A percentile compares a stretch with the other conserved stretches of the same genome.
Evolutionary conservation across 2,113 vertebrate genomes (phyloP).

Genomic region (Pardalotus punctatus): DNA sequence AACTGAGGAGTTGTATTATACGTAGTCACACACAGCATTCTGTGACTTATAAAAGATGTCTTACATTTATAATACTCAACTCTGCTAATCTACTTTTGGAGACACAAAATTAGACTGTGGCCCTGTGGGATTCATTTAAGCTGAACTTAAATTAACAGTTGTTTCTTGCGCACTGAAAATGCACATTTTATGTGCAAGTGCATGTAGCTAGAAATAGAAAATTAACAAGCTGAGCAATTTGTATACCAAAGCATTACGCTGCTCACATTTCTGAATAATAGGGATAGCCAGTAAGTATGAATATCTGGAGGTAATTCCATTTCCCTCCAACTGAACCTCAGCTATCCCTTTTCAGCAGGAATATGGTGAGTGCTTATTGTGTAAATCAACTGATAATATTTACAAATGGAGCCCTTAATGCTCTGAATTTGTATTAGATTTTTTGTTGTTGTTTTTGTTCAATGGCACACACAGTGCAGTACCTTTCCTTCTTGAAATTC

Average conservation of each 20-base stretch:
- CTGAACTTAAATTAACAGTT: conserved; percentile 1
- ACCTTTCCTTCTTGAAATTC: conserved; percentile 72
- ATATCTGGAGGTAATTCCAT: conserved; percentile 33
- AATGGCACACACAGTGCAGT: conserved; percentile 49
- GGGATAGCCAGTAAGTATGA: not conserved
- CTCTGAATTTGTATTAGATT: conserved; percentile 63
- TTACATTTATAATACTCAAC: not conserved
- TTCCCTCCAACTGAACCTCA: conserved; percentile 29
- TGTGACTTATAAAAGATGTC: not conserved
- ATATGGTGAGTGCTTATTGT: conserved; percentile 7
- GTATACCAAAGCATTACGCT: not conserved
- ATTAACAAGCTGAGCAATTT: not conserved
- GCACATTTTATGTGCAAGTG: not conserved
- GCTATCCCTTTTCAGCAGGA: conserved; percentile 34
- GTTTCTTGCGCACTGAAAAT: conserved; percentile 25
- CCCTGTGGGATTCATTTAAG: not conserved
- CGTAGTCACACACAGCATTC: not conserved
- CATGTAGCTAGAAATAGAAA: conserved; percentile 25
- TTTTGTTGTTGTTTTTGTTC: conserved; percentile 71
- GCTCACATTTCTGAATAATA: not conserved
- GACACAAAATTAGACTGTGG: not conserved
- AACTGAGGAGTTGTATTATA: not conserved
- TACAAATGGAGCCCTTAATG: conserved; percentile 41
- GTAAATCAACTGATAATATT: conserved; percentile 44
- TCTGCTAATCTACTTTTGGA: not conserved